Evolutionary conservation across 2,888 invertebrate genomes (phyloP).

Genomic region (Cheilosia scutellata): DNA sequence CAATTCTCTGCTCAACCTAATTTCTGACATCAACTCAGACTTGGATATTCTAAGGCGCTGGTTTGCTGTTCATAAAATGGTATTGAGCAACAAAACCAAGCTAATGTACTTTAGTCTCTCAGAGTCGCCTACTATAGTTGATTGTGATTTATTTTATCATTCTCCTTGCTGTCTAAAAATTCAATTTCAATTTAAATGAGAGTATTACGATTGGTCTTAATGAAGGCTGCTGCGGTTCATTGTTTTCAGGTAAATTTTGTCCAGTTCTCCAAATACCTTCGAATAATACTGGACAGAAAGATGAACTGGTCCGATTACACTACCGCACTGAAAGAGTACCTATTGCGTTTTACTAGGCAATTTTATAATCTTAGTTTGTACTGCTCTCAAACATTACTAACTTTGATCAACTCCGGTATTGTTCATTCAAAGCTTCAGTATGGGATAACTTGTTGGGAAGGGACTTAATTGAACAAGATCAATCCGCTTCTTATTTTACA

Average conservation of each 20-base stretch:
- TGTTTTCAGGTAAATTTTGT: constrained; percentile 8
- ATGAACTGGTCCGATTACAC: not conserved
- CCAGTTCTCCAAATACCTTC: constrained; percentile 4
- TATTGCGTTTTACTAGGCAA: constrained; percentile 16
- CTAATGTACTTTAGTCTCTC: too few relatives aligned
- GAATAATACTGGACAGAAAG: not conserved
- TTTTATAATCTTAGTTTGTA: constrained; percentile 23
- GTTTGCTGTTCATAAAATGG: too few relatives aligned
- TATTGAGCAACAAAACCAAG: too few relatives aligned
- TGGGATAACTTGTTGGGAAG: not conserved
- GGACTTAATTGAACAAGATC: not conserved
- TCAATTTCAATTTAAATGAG: too few relatives aligned
- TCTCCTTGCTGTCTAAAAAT: too few relatives aligned
- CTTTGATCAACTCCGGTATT: not conserved
- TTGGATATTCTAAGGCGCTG: too few relatives aligned
- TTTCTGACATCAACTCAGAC: too few relatives aligned
- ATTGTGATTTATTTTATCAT: too few relatives aligned
- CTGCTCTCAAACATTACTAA: constrained; percentile 12
- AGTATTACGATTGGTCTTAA: not conserved
- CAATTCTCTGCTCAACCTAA: too few relatives aligned
- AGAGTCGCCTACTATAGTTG: too few relatives aligned
- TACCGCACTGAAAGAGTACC: not conserved
- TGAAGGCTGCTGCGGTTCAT: not conserved
- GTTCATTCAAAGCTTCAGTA: not conserved
- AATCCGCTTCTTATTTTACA: not conserved